phyloP scores from a whole-genome alignment of 2,888 invertebrate species.

The Leucophora obtusa region DNA sequence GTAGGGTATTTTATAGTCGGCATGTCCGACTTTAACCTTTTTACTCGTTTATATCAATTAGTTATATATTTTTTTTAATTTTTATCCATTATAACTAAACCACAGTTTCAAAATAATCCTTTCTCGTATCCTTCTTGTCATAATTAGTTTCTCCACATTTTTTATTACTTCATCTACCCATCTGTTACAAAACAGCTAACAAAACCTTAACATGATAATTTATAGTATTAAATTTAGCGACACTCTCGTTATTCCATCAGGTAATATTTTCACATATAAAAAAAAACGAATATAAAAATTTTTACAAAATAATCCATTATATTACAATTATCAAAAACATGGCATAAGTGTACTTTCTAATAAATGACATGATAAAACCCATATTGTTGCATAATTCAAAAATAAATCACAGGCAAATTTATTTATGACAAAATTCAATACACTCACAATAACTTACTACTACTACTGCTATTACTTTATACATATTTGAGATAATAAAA shows the following conservation, averaged over 20 bases:
- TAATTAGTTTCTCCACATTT: slow-evolving; percentile 16
- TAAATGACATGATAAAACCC: slow-evolving; percentile 44
- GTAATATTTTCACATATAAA: neutral
- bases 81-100: neutral
- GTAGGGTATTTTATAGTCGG: no score
- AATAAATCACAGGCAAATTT: slow-evolving; percentile 43
- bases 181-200: neutral
- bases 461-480: neutral
- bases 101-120: slow-evolving; percentile 26
- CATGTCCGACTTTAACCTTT: no score
- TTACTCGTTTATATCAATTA: no score
- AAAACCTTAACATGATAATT: neutral
- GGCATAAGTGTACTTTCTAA: slow-evolving; percentile 17
- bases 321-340: slow-evolving; percentile 42
- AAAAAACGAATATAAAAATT: neutral
- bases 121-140: slow-evolving; percentile 26
- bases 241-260: slow-evolving; percentile 24
- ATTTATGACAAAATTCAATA: slow-evolving; percentile 52
- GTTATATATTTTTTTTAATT: no score
- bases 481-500: neutral
- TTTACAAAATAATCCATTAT: slow-evolving; percentile 29
- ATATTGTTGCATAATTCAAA: slow-evolving; percentile 33
- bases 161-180: slow-evolving; percentile 2
- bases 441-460: slow-evolving; percentile 8
- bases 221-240: slow-evolving; percentile 2